These are phyloP conservation scores for Garrulus glandarius DNA, from an alignment of 2,797 vertebrate species.

Conservation along the genomic window DNA sequence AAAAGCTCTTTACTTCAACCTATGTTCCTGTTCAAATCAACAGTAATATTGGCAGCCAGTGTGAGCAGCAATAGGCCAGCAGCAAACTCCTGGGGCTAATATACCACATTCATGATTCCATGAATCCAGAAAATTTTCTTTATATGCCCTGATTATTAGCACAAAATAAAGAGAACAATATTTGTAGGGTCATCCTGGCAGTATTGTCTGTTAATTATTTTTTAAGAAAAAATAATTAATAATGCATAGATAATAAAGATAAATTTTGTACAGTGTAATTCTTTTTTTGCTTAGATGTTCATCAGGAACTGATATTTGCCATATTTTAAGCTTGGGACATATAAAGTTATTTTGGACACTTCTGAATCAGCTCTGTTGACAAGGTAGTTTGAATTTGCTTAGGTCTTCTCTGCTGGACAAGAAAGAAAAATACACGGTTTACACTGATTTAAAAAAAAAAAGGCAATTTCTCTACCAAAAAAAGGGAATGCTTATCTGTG, in stretches of 20 bases:
- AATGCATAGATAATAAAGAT: not conserved
- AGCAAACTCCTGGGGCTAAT: not conserved
- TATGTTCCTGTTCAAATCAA: not conserved
- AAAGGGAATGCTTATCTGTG: not conserved
- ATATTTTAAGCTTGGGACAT: not conserved
- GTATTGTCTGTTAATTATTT: not conserved
- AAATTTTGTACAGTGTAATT: not conserved
- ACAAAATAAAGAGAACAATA: not conserved
- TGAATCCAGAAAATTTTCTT: not conserved
- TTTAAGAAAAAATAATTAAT: not conserved
- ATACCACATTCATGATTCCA: not conserved
- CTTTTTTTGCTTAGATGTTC: not conserved
- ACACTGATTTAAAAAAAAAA: not conserved
- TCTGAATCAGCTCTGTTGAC: not conserved
- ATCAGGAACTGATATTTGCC: not conserved
- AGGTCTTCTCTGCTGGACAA: not conserved
- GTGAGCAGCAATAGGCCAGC: not conserved
- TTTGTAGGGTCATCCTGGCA: not conserved
- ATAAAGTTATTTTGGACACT: not conserved
- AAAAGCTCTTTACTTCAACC: not conserved
- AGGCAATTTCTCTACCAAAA: not conserved
- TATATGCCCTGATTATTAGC: not conserved
- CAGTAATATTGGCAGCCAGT: not conserved
- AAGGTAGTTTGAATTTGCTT: not conserved
- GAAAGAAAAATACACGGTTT: not conserved